These are phyloP conservation scores for Ceratosolen fusciceps DNA, from an alignment of 1,140 invertebrate species.

Conservation along the genomic window DNA sequence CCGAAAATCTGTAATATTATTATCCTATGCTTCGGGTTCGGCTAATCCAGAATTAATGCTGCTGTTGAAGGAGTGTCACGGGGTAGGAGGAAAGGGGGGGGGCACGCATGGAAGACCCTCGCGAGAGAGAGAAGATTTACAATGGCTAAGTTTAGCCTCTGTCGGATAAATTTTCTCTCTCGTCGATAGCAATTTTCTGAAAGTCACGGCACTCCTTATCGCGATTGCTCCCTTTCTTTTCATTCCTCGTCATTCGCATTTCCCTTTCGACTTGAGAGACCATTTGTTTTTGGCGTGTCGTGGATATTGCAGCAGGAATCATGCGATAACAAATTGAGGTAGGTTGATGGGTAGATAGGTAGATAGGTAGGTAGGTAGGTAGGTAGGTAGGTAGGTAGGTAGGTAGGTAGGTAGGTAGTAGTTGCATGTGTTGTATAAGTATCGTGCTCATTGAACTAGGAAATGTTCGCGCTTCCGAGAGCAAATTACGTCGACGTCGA, in stretches of 20 bases:
- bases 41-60: too few species aligned
- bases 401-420: neutral
- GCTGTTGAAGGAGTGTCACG: too few species aligned
- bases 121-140: too few species aligned
- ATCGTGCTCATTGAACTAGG: slow-evolving; percentile 7
- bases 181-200: neutral
- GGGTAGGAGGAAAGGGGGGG: too few species aligned
- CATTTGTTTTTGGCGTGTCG: neutral
- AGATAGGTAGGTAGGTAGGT: too few species aligned
- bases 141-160: neutral
- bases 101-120: too few species aligned
- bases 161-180: neutral
- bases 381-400: too few species aligned
- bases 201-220: slow-evolving; percentile 15
- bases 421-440: neutral
- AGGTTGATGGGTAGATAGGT: too few species aligned
- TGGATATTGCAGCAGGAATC: slow-evolving; percentile 1
- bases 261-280: slow-evolving; percentile 9
- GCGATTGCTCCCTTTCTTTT: neutral
- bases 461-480: slow-evolving; percentile 16
- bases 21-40: too few species aligned
- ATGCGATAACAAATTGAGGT: neutral
- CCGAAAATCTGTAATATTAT: too few species aligned
- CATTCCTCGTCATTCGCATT: neutral
- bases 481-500: slow-evolving; percentile 23